These are phyloP conservation scores for Cydia amplana DNA, from an alignment of 1,140 invertebrate genomes.

Conservation along the genomic window DNA sequence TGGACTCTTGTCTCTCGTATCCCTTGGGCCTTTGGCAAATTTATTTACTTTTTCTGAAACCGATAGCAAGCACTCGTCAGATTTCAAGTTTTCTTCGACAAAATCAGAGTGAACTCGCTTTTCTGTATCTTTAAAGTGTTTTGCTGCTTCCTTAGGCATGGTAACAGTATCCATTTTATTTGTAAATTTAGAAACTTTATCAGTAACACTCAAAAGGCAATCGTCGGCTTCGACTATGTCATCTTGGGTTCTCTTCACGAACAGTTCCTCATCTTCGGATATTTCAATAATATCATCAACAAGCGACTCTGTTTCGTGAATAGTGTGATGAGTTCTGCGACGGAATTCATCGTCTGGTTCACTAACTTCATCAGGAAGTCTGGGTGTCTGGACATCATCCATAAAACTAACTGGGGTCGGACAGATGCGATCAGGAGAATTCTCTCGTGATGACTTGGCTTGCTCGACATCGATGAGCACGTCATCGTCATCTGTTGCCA, in stretches of 20 bases:
- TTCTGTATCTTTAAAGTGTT: constrained; percentile 62
- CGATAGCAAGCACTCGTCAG: constrained; percentile 80
- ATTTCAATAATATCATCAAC: constrained; percentile 80
- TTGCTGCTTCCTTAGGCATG: constrained; percentile 59
- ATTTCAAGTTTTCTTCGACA: constrained; percentile 61
- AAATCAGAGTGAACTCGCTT: constrained; percentile 59
- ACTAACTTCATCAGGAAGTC: constrained; percentile 85
- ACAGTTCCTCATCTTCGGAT: constrained; percentile 75
- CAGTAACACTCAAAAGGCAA: constrained; percentile 74
- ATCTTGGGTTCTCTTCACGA: constrained; percentile 56
- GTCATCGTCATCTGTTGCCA: constrained; percentile 72
- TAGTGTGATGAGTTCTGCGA: constrained; percentile 65
- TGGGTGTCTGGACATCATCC: constrained; percentile 81
- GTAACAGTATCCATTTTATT: constrained; percentile 58
- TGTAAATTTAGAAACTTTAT: constrained; percentile 80
- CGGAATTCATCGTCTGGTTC: constrained; percentile 84
- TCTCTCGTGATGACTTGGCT: constrained; percentile 86
- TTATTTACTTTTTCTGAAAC: constrained; percentile 83
- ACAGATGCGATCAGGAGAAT: constrained; percentile 84
- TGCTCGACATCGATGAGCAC: constrained; percentile 83
- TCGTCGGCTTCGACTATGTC: constrained; percentile 64
- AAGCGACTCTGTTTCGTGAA: constrained; percentile 74
- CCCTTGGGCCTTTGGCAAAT: constrained; percentile 74
- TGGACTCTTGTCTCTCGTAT: constrained; percentile 59
- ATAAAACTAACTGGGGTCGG: constrained; percentile 81